Evolutionary conservation across 2,888 invertebrate species (phyloP).

Genomic region (Ganaspis brasiliensis): DNA sequence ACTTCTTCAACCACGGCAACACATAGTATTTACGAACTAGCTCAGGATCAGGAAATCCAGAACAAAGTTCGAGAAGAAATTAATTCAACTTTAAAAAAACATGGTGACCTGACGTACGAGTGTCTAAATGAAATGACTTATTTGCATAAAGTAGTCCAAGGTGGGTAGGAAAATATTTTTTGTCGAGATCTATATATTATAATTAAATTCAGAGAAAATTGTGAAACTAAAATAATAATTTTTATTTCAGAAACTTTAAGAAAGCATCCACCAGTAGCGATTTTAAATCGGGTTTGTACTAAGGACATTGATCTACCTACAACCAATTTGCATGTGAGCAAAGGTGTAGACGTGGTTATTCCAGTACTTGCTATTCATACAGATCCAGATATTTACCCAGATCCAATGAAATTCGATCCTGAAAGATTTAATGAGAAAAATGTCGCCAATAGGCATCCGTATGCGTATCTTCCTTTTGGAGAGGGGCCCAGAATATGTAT

Average conservation of each 20-base stretch:
- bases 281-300: constrained; percentile 76
- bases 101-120: constrained; percentile 78
- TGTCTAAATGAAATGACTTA: constrained; percentile 80
- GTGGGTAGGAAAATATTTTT: too few relatives aligned
- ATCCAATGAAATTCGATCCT: constrained; percentile 82
- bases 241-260: constrained; percentile 76
- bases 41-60: constrained; percentile 78
- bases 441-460: constrained; percentile 67
- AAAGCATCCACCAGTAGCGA: constrained; percentile 76
- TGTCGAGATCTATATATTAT: too few relatives aligned
- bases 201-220: background rate
- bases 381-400: constrained; percentile 80
- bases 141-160: constrained; percentile 79
- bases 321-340: constrained; percentile 64
- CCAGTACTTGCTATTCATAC: constrained; percentile 80
- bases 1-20: constrained; percentile 81
- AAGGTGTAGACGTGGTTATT: constrained; percentile 74
- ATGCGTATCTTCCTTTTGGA: constrained; percentile 72
- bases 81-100: constrained; percentile 69
- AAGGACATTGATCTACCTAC: constrained; percentile 68
- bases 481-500: constrained; percentile 75
- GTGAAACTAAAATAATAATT: background rate
- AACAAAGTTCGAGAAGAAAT: constrained; percentile 79
- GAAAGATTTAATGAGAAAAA: constrained; percentile 80
- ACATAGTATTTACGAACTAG: constrained; percentile 80